Evolutionary conservation across 2,113 vertebrate genomes (phyloP), one percentile per base, ranked within the genome.

Genomic region (Thamnophis sirtalis): DNA sequence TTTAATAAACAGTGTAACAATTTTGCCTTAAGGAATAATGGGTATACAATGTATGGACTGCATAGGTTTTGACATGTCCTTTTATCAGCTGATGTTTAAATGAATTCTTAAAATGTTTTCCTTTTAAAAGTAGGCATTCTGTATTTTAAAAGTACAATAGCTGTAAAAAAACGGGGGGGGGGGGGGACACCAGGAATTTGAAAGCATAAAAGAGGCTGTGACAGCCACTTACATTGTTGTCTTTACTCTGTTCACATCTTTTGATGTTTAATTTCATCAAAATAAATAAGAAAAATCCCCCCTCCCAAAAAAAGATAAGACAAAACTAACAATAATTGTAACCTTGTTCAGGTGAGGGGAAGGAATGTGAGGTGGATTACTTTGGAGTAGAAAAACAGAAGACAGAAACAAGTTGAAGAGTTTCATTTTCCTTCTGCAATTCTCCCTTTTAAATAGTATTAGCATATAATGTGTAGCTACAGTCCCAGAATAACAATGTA

Each of bases 21-120:
- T 92, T 92, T 89, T 87, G 87, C 90, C 87, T 95, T 21, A 1
- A 2, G 86, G 87, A 88, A 94, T 63, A 63, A 9, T n/a, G 50
- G 92, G 50, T 49, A 24, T 10, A 58, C 51, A 88, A 91, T 55
- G 17, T 87, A 2, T 0, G 0, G 43, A 43, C 21, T 88, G 50
- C 7, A 95, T 90, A 68, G 11, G 51, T 88, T 92, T 86, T 26
- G 50, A 92, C 85, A 38, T 43, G 17, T 48, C 89, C 86, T 96
- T 95, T 95, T 90, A 93, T 8, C 85, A 54, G 86, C 26, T 91
- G 63, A 68, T 38, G 0, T 89, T 91, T 49, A 95, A 93, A 91
- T 68, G 93, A 3, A 93, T 80, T 21, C 73, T 80, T 80, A 91
- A 93, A 92, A 50, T 10, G 21, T 92, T 49, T 85, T 89, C 84